Evolutionary conservation across 2,888 invertebrate species (phyloP).

Genomic region (Creontiades dilutus): DNA sequence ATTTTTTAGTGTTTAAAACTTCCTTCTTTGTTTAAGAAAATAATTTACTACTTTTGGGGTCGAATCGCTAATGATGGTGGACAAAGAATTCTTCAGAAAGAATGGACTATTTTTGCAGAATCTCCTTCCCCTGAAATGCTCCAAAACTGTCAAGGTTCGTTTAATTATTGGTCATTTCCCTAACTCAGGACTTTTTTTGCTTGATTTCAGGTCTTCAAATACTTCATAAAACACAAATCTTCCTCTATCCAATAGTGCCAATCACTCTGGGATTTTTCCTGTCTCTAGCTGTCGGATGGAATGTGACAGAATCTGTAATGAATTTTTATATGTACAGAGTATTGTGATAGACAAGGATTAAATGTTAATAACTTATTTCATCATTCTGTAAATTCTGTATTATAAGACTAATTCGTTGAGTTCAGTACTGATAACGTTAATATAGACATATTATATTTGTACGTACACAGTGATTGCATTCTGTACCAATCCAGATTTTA

Average conservation of each 20-base stretch:
- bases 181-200: background rate
- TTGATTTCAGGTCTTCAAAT: slow-evolving; percentile 88
- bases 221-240: slow-evolving; percentile 89
- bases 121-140: too few relatives aligned
- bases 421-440: slow-evolving; percentile 30
- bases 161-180: too few relatives aligned
- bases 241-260: slow-evolving; percentile 90
- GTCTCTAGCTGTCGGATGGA: slow-evolving; percentile 88
- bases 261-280: slow-evolving; percentile 88
- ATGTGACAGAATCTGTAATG: slow-evolving; percentile 90
- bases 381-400: slow-evolving; percentile 33
- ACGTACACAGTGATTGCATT: background rate
- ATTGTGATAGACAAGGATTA: slow-evolving; percentile 79
- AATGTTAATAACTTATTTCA: slow-evolving; percentile 40
- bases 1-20: too few relatives aligned
- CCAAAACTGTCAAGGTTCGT: too few relatives aligned
- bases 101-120: too few relatives aligned
- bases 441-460: slow-evolving; percentile 36
- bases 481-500: too few relatives aligned
- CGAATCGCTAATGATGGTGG: too few relatives aligned
- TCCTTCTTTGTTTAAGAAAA: too few relatives aligned
- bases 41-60: too few relatives aligned
- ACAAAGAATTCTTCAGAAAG: too few relatives aligned
- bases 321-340: slow-evolving; percentile 91
- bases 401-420: slow-evolving; percentile 37